These are phyloP conservation scores for Apodemus agrarius DNA, from an alignment of 2,797 vertebrate species.

Conservation along the genomic window DNA sequence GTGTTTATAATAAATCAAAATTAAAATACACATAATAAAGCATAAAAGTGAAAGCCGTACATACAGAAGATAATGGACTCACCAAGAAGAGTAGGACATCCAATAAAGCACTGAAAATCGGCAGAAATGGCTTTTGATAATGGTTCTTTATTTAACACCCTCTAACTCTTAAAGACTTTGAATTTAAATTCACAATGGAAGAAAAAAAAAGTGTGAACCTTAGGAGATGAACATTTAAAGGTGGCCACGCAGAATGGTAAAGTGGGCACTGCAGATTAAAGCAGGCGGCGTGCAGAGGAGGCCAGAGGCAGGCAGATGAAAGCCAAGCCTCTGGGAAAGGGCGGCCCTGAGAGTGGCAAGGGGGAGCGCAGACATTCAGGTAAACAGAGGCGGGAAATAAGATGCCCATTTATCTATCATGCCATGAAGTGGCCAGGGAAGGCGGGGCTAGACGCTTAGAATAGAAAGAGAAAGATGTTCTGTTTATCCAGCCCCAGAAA, in stretches of 20 bases:
- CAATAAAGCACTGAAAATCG: constrained; percentile 51
- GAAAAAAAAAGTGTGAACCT: constrained; percentile 31
- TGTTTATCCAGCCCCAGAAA: constrained; percentile 71
- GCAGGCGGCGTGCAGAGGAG: constrained; percentile 31
- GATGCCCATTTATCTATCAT: constrained; percentile 71
- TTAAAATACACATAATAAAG: neutral
- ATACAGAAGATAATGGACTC: constrained; percentile 41
- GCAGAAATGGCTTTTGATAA: constrained; percentile 61
- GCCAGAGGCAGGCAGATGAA: constrained; percentile 55
- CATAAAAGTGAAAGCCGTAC: constrained; percentile 4
- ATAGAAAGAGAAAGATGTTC: constrained; percentile 72
- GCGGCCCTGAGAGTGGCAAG: constrained; percentile 40
- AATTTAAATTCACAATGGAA: constrained; percentile 69
- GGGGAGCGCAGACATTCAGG: constrained; percentile 67
- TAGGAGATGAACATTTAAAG: constrained; percentile 53
- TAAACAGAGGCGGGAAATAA: constrained; percentile 75
- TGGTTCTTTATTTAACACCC: constrained; percentile 29
- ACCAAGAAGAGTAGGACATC: constrained; percentile 49
- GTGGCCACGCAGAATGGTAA: constrained; percentile 27
- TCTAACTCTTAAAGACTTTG: neutral
- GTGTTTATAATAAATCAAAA: constrained; percentile 29
- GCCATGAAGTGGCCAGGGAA: constrained; percentile 54
- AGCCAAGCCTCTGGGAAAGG: constrained; percentile 64
- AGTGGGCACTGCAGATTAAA: constrained; percentile 54
- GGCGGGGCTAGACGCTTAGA: constrained; percentile 20